Base-by-base conservation (phyloP, 2,888 invertebrate species). In the Trissolcus japonicus region DNA sequence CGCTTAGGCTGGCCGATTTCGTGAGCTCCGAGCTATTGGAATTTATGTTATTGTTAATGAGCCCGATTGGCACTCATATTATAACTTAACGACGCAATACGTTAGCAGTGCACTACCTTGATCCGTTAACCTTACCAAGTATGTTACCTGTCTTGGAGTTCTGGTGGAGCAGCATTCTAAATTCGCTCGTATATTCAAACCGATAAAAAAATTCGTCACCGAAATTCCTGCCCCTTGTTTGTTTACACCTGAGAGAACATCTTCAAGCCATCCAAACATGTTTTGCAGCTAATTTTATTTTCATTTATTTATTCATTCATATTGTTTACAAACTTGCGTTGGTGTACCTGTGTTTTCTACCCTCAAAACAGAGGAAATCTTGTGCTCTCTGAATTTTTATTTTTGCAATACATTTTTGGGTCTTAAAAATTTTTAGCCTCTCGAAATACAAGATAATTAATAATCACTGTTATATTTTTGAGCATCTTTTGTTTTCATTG, bases 101-200 rank as follows among this genome's bases (percentile, higher is more conserved):
- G 11, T 25, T 68, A 16, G 29, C 14, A 60, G 55, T 17, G 54
- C 54, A 59, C 69, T 69, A 60, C 75, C 75, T 75, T 75, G 76
- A 76, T 76, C 76, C 61, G 66, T 75, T 75, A 75, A 75, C 75
- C 69, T 69, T 60, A 65, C 57, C 48, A 40, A 61, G 63, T 59
- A 53, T 35, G 50, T 69, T 75, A 75, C 55, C 59, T 75, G 68
- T 75, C 68, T 63, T 65, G 60, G 63, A 63, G 59, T 69, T 75
- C 63, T 68, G 41, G 60, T 66, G 25, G 35, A 61, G 46, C 25
- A 35, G 60, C 50, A 48, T 61, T 50, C 60, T n/a, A 61, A 67
- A 74, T 61, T 55, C 35, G 40, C 54, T 29, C 62, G 60, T 56
- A 48, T 16, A 46, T 46, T 46, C 46, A 6, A n/a, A 53, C n/a